These are phyloP conservation scores for Cladopsammia gracilis DNA, from an alignment of 64 coral and sea anemone species.

Conservation along the genomic window DNA sequence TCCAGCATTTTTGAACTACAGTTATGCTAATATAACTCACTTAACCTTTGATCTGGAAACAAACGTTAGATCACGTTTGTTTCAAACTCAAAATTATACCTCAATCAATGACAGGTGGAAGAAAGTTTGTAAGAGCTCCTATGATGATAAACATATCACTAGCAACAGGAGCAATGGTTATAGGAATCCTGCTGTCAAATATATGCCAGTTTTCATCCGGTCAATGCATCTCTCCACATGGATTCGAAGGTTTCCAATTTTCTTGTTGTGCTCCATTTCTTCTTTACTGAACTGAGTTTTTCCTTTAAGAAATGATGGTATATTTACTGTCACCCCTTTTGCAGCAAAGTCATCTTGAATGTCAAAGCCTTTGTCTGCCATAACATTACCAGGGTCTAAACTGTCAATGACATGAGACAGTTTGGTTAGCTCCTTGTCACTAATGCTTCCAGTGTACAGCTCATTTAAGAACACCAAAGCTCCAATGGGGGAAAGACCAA, in stretches of 20 bases:
- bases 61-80: background rate
- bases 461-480: slow-evolving; percentile 55
- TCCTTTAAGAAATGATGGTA: slow-evolving; percentile 62
- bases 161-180: slow-evolving; percentile 26
- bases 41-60: background rate
- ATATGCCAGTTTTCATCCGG: slow-evolving; percentile 43
- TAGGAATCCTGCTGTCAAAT: slow-evolving; percentile 50
- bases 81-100: background rate
- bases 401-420: background rate
- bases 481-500: slow-evolving; percentile 58
- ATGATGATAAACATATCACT: slow-evolving; percentile 42
- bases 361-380: slow-evolving; percentile 77
- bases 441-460: slow-evolving; percentile 52
- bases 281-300: slow-evolving; percentile 65
- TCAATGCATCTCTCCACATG: slow-evolving; percentile 57
- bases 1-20: too few relatives aligned
- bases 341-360: slow-evolving; percentile 76
- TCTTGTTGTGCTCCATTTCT: slow-evolving; percentile 61
- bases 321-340: slow-evolving; percentile 59
- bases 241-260: slow-evolving; percentile 51
- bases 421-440: slow-evolving; percentile 60
- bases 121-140: slow-evolving; percentile 16
- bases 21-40: too few relatives aligned
- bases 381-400: slow-evolving; percentile 22
- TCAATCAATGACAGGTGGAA: slow-evolving; percentile 47